These are phyloP conservation scores for Cephalopachus bancanus DNA, from an alignment of 2,797 vertebrate species.

Conservation along the genomic window DNA sequence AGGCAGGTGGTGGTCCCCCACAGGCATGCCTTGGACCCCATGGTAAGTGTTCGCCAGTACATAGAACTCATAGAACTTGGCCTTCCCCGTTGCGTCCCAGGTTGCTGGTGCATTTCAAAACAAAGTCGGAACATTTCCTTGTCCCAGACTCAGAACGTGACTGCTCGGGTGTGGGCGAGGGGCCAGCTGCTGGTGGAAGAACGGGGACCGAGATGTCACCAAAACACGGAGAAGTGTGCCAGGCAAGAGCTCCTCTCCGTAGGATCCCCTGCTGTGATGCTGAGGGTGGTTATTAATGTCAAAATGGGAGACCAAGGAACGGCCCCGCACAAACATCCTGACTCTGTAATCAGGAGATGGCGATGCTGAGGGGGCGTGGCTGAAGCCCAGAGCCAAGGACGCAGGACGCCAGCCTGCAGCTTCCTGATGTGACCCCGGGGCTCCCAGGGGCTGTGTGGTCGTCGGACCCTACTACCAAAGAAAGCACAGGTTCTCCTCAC, in stretches of 20 bases:
- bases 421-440: background rate
- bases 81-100: conserved; percentile 52
- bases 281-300: background rate
- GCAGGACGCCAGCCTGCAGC: background rate
- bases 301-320: background rate
- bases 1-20: background rate
- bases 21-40: background rate
- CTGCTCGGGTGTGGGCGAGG: background rate
- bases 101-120: conserved; percentile 68
- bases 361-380: background rate
- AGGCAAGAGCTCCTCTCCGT: background rate
- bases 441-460: background rate
- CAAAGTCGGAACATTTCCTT: conserved; percentile 54
- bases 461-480: background rate
- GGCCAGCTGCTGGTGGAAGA: conserved; percentile 12
- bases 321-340: background rate
- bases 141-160: conserved; percentile 22
- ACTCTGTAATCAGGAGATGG: conserved; percentile 46
- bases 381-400: background rate
- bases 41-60: background rate
- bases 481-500: background rate
- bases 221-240: background rate
- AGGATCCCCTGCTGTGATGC: background rate
- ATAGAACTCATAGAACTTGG: background rate
- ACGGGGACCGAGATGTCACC: background rate